Percentiles rank a stretch among this genome's conserved stretches.
Evolutionary conservation across 1,140 invertebrate species (phyloP).

Genomic region (Dendroctonus ponderosae): DNA sequence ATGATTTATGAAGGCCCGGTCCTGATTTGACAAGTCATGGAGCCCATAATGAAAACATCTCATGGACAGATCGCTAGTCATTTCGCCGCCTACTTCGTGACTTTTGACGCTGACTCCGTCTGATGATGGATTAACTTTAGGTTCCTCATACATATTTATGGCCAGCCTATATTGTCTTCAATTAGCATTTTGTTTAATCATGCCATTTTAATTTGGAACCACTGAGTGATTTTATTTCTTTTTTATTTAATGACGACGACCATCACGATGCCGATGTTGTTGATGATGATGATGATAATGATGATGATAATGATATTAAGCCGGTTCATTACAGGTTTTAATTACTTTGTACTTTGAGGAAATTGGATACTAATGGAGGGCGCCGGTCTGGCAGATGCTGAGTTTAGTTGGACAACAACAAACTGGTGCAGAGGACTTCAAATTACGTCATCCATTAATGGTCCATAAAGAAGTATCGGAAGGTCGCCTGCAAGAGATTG

Average conservation of each 20-base stretch:
- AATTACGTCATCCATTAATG: no score
- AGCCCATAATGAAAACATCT: slow-evolving; percentile 52
- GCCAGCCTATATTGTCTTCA: slow-evolving; percentile 44
- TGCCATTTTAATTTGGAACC: slow-evolving; percentile 34
- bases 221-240: slow-evolving; percentile 28
- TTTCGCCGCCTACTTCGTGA: slow-evolving; percentile 51
- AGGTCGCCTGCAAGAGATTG: no score
- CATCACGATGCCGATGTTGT: neutral
- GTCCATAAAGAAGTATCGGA: no score
- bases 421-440: no score
- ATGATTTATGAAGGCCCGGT: slow-evolving; percentile 44
- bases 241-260: slow-evolving; percentile 6
- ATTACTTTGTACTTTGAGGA: slow-evolving; percentile 3
- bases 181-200: slow-evolving; percentile 50
- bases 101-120: slow-evolving; percentile 49
- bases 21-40: slow-evolving; percentile 49
- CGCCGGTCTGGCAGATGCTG: no score
- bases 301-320: slow-evolving; percentile 3
- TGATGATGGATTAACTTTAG: slow-evolving; percentile 46
- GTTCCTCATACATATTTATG: slow-evolving; percentile 46
- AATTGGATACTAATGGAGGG: no score
- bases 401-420: no score
- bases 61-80: slow-evolving; percentile 51
- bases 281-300: neutral
- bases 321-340: slow-evolving; percentile 15